Conservation (phyloP, 2,888 invertebrate species). For the Dione vanillae region DNA sequence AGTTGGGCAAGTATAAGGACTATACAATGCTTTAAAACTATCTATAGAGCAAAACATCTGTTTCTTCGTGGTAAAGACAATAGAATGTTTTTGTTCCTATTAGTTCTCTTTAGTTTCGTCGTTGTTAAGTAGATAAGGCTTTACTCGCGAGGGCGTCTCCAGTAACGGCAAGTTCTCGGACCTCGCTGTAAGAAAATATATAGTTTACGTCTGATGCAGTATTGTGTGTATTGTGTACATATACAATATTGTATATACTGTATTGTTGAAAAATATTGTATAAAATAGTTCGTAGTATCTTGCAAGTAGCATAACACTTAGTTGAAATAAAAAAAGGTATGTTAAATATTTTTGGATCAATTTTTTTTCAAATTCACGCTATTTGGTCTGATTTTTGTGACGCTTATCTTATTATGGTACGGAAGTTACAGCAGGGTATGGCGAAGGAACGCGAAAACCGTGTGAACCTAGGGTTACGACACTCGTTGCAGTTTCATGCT, state of each 20-base stretch:
- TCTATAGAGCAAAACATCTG: constrained; percentile 33
- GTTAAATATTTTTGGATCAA: no score
- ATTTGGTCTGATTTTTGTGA: no score
- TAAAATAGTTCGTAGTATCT: no score
- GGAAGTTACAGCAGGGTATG: no score
- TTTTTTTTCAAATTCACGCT: no score
- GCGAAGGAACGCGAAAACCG: no score
- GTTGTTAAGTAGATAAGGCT: constrained; percentile 70
- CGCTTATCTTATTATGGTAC: no score
- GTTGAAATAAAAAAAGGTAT: no score
- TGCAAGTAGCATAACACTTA: no score
- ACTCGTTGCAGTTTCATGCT: no score
- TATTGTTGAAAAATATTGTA: no score
- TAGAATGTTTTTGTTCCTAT: constrained; percentile 34
- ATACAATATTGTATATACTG: constrained; percentile 2
- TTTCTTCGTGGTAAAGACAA: constrained; percentile 36
- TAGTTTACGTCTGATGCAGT: not conserved
- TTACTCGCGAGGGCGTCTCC: constrained; percentile 70
- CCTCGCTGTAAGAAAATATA: constrained; percentile 65
- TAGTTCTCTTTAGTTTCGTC: constrained; percentile 58
- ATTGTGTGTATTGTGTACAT: constrained; percentile 11
- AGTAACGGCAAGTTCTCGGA: constrained; percentile 74
- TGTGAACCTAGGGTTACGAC: no score
- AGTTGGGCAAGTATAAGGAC: constrained; percentile 22
- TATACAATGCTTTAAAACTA: constrained; percentile 30